Percentiles rank a stretch among this genome's conserved stretches.
Evolutionary conservation across 2,113 vertebrate species (phyloP).

Genomic region (Upupa epops): DNA sequence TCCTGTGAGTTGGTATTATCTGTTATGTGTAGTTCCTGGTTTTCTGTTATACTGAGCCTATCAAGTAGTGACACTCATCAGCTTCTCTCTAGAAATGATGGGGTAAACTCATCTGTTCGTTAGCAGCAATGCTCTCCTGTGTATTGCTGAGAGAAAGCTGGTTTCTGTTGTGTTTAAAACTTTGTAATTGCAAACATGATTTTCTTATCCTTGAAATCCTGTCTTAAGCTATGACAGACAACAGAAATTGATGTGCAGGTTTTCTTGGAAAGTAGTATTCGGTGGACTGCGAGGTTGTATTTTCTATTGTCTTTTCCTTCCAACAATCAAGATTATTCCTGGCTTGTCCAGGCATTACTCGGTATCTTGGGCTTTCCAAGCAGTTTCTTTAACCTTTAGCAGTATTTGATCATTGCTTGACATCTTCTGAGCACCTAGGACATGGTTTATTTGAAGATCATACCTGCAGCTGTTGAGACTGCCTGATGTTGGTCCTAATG

Average conservation of each 20-base stretch:
- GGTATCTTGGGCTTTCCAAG: not conserved
- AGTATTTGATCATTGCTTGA: not conserved
- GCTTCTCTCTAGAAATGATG: not conserved
- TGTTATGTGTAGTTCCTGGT: not conserved
- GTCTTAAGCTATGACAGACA: not conserved
- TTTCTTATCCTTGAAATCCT: conserved; percentile 13
- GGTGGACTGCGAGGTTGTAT: not conserved
- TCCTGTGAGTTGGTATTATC: not conserved
- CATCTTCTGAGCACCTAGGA: not conserved
- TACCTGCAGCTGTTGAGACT: not conserved
- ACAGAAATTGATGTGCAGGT: not conserved
- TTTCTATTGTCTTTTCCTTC: not conserved
- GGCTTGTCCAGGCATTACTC: not conserved
- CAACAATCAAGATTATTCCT: not conserved
- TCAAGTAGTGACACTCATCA: conserved; percentile 1
- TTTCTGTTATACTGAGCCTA: not conserved
- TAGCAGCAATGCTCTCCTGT: not conserved
- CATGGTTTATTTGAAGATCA: not conserved
- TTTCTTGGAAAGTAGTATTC: not conserved
- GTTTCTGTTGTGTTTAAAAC: not conserved
- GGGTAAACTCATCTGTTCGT: not conserved
- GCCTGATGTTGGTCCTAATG: not conserved
- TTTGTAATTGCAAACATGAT: not conserved
- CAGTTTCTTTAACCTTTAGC: not conserved
- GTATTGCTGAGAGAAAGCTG: not conserved